phyloP scores from a whole-genome alignment of 2,797 vertebrate genomes.

The Loris lydekkerianus region DNA sequence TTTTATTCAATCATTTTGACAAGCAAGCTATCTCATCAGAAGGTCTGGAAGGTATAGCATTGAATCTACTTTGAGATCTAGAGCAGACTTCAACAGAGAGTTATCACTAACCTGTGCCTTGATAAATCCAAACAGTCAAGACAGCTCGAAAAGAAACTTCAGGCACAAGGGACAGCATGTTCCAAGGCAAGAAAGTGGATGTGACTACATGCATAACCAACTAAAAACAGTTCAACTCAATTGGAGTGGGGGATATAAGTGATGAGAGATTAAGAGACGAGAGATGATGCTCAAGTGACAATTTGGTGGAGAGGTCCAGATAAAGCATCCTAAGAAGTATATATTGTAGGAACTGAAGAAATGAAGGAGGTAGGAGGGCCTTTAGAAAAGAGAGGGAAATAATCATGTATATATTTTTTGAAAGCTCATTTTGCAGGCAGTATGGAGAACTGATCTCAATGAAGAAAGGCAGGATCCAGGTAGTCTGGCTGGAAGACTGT shows the following conservation, averaged over 20 bases:
- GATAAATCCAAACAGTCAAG: neutral
- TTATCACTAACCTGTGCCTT: neutral
- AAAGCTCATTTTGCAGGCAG: neutral
- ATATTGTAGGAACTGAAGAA: neutral
- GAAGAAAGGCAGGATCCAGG: neutral
- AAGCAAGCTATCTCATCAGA: neutral
- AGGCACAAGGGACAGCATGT: neutral
- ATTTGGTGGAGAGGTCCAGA: fast-evolving
- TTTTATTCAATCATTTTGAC: neutral
- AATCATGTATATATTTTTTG: neutral
- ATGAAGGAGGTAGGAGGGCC: fast-evolving
- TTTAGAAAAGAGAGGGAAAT: neutral
- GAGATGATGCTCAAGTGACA: neutral
- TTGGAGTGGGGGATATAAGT: fast-evolving
- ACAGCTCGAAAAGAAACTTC: neutral
- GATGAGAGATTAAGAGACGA: neutral
- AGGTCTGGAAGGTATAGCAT: neutral
- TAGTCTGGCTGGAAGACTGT: neutral
- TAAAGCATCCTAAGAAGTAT: fast-evolving
- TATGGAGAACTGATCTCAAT: neutral
- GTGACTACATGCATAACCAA: neutral
- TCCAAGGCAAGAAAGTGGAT: neutral
- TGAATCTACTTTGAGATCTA: neutral
- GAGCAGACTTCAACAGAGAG: neutral
- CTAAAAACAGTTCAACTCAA: fast-evolving